Conservation (phyloP, 2,888 invertebrate genomes). For the Hylaea fasciaria region DNA sequence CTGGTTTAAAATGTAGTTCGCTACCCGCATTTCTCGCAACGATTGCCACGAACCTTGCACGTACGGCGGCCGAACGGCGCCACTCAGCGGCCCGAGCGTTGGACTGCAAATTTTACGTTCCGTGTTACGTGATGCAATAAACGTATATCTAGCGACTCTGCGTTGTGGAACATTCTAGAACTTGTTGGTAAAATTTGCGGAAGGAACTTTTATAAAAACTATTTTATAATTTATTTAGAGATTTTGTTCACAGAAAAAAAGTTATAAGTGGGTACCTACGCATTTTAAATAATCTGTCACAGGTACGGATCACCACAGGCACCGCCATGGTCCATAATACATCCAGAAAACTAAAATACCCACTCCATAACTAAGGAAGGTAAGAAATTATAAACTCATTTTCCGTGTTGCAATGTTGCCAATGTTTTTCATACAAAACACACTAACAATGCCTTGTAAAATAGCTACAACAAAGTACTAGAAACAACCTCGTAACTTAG, state of each 20-base stretch:
- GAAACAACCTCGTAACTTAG: conserved; percentile 10
- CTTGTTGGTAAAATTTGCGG: background rate
- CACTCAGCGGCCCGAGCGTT: background rate
- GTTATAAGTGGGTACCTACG: too few relatives aligned
- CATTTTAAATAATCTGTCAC: too few relatives aligned
- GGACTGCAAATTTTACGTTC: conserved; percentile 20
- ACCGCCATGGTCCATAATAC: too few relatives aligned
- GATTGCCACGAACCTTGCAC: conserved; percentile 11
- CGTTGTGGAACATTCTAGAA: conserved; percentile 1
- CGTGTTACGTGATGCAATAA: conserved; percentile 26
- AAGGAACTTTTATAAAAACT: background rate
- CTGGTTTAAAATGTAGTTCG: background rate
- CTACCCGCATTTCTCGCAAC: background rate
- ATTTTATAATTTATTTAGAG: too few relatives aligned
- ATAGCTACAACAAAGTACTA: background rate
- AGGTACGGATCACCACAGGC: too few relatives aligned
- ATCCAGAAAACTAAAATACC: too few relatives aligned
- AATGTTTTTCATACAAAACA: background rate
- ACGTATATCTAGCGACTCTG: conserved; percentile 2
- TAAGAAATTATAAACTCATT: background rate
- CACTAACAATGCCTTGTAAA: background rate
- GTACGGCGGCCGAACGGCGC: conserved; percentile 7
- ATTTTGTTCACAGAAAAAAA: too few relatives aligned
- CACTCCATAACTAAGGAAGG: too few relatives aligned
- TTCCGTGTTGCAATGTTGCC: too few relatives aligned